phyloP scores from a whole-genome alignment of 2,888 invertebrate species.

The Sminthurides aquaticus region DNA sequence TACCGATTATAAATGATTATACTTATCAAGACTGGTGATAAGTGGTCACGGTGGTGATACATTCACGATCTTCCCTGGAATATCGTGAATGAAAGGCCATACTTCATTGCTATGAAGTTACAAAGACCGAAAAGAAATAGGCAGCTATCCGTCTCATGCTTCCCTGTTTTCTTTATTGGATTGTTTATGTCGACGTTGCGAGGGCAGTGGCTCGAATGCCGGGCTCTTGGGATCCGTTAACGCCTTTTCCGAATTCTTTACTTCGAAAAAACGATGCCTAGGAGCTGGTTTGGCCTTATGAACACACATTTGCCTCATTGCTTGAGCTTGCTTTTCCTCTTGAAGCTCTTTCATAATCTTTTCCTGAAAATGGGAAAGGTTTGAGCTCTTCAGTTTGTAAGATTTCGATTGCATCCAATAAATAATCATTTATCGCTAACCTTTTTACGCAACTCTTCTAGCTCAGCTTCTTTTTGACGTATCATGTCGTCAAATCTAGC shows the following conservation, averaged over 20 bases:
- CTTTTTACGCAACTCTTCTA: constrained; percentile 49
- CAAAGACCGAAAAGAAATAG: too few relatives aligned
- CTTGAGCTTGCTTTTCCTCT: constrained; percentile 15
- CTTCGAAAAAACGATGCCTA: constrained; percentile 50
- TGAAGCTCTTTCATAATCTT: constrained; percentile 24
- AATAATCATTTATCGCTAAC: constrained; percentile 6
- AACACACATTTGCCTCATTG: constrained; percentile 46
- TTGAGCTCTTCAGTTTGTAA: constrained; percentile 17
- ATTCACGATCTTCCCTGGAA: too few relatives aligned
- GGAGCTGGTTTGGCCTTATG: constrained; percentile 60
- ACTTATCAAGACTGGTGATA: too few relatives aligned
- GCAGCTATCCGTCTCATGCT: too few relatives aligned
- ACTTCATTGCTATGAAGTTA: too few relatives aligned
- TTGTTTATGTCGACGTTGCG: constrained; percentile 26
- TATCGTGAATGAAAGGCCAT: too few relatives aligned
- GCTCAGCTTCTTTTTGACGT: constrained; percentile 52
- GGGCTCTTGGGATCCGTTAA: constrained; percentile 62
- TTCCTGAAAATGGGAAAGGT: constrained; percentile 16
- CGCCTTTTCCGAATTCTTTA: constrained; percentile 52
- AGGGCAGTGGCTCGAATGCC: constrained; percentile 36
- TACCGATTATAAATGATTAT: too few relatives aligned
- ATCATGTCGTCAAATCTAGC: constrained; percentile 55
- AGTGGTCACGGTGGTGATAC: too few relatives aligned
- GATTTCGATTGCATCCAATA: too few relatives aligned
- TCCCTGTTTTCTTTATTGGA: constrained; percentile 9